Percentiles rank a stretch among this genome's conserved stretches.
Conservation (phyloP, 2,797 vertebrate species). For the Psittacula echo region DNA sequence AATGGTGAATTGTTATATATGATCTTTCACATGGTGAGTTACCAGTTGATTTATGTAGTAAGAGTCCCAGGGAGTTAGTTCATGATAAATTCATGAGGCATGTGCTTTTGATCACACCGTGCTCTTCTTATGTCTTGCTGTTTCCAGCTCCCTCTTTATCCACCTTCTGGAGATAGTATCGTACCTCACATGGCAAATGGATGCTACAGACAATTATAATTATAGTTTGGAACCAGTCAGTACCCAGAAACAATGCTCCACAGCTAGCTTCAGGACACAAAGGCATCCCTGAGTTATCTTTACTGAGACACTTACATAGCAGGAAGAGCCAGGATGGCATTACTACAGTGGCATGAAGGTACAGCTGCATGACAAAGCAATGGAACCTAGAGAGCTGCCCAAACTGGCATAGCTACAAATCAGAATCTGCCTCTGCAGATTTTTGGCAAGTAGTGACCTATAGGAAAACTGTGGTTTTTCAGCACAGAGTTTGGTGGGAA, state of each 20-base stretch:
- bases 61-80: conserved; percentile 35
- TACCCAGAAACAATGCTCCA: background rate
- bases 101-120: conserved; percentile 7
- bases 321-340: background rate
- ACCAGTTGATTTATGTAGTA: conserved; percentile 44
- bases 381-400: background rate
- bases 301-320: background rate
- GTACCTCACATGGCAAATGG: background rate
- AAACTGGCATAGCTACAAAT: background rate
- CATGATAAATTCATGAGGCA: conserved; percentile 57
- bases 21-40: conserved; percentile 41
- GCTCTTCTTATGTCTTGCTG: background rate
- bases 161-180: background rate
- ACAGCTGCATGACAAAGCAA: background rate
- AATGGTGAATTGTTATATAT: conserved; percentile 19
- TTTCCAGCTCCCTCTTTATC: conserved; percentile 19
- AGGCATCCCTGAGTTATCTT: background rate
- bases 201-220: background rate
- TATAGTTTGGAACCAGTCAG: background rate
- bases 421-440: background rate
- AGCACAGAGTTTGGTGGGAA: background rate
- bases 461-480: background rate
- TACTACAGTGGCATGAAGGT: background rate
- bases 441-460: background rate
- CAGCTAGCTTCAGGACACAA: background rate